These are phyloP conservation scores for Ginglymostoma cirratum DNA, from an alignment of 2,113 vertebrate genomes.

Conservation along the genomic window DNA sequence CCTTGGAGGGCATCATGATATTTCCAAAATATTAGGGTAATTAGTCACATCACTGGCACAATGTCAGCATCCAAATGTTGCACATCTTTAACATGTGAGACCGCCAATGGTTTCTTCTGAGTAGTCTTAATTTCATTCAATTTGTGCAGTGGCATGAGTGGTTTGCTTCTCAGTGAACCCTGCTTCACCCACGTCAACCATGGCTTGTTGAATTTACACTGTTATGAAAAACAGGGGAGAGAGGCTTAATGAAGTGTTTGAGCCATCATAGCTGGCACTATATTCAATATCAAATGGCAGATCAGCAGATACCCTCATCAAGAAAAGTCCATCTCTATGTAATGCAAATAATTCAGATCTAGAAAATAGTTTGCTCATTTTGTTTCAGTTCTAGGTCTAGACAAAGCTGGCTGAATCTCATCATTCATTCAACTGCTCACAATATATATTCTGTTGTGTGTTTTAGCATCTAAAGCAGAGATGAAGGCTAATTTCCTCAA, in stretches of 20 bases:
- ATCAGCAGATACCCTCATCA: background rate
- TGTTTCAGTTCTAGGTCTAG: background rate
- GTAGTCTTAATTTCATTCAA: background rate
- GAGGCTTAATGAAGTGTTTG: background rate
- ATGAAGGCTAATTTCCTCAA: background rate
- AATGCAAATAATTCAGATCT: background rate
- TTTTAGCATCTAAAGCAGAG: background rate
- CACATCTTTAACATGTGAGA: background rate
- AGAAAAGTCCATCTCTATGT: background rate
- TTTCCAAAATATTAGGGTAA: background rate
- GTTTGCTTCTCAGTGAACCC: background rate
- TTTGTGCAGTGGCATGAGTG: background rate
- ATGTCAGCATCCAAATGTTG: background rate
- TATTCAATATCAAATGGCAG: background rate
- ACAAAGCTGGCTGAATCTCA: background rate
- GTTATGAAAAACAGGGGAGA: background rate
- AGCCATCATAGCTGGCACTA: background rate
- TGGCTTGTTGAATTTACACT: background rate
- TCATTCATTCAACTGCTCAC: background rate
- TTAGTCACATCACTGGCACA: background rate
- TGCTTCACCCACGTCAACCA: background rate
- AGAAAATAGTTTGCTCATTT: background rate
- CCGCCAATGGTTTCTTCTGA: background rate
- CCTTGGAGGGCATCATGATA: background rate
- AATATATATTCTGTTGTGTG: background rate